These are phyloP conservation scores for Sebastolobus altivelis DNA, from an alignment of 2,797 vertebrate species.

Conservation along the genomic window DNA sequence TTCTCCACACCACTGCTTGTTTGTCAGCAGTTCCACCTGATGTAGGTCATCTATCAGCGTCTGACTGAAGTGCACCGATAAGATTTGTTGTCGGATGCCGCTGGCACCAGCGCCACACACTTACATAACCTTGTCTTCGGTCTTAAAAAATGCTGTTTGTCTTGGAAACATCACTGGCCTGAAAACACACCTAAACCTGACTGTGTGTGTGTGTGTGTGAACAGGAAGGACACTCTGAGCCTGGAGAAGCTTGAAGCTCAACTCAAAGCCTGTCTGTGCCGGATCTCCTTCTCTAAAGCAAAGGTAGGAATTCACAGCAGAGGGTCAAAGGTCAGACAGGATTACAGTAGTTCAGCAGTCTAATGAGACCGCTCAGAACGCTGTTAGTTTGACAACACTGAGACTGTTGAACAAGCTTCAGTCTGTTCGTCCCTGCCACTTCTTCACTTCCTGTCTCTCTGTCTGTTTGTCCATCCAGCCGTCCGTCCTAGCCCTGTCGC, in stretches of 20 bases:
- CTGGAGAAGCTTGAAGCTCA: constrained; percentile 97
- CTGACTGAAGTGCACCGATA: constrained; percentile 53
- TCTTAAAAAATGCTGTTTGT: neutral
- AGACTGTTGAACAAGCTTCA: neutral
- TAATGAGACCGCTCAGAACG: neutral
- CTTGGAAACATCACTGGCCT: neutral
- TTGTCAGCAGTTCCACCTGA: neutral
- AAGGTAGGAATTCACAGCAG: constrained; percentile 86
- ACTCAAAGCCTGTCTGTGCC: constrained; percentile 96
- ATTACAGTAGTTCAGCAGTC: neutral
- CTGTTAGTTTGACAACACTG: neutral
- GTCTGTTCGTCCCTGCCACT: neutral
- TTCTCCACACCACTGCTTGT: neutral
- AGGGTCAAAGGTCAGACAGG: neutral
- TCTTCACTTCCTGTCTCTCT: neutral
- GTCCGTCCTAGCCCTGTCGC: constrained; percentile 94
- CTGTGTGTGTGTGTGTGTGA: constrained; percentile 26
- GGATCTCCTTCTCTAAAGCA: constrained; percentile 95
- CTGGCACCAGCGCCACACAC: neutral
- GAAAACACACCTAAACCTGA: neutral
- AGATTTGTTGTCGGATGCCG: constrained; percentile 4
- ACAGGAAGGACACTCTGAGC: constrained; percentile 91
- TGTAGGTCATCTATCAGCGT: constrained; percentile 23
- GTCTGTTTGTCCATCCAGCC: constrained; percentile 81
- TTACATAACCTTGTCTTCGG: constrained; percentile 33